These are phyloP conservation scores for Brachystomella parvula DNA, from an alignment of 1,140 invertebrate genomes.

Conservation along the genomic window DNA sequence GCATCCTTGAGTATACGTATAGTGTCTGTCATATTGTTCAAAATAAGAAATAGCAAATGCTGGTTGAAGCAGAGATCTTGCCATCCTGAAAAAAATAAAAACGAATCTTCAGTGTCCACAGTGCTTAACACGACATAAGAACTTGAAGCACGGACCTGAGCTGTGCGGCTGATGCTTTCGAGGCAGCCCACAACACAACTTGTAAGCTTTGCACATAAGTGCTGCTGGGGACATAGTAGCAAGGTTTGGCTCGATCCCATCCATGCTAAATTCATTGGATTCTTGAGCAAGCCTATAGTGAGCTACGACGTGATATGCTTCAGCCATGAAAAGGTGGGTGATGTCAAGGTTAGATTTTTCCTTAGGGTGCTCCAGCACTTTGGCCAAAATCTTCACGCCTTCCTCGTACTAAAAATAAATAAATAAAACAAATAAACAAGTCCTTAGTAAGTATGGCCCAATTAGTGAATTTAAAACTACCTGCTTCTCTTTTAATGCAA, in stretches of 20 bases:
- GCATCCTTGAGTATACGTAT: background rate
- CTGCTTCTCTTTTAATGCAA: background rate
- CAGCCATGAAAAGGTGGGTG: background rate
- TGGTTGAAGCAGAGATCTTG: slow-evolving; percentile 8
- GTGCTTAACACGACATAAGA: no score
- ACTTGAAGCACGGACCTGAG: background rate
- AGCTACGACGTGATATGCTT: background rate
- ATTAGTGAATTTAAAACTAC: background rate
- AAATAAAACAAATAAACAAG: background rate
- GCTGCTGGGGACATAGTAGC: background rate
- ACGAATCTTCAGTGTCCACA: no score
- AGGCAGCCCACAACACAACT: background rate
- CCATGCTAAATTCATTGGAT: background rate
- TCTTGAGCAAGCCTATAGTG: background rate
- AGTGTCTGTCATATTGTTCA: background rate
- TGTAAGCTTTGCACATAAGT: background rate
- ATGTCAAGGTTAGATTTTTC: background rate
- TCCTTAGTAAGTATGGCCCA: background rate
- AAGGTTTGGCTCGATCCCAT: background rate
- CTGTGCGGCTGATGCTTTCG: background rate
- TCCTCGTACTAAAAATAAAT: background rate
- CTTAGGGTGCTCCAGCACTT: background rate
- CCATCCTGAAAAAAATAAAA: background rate
- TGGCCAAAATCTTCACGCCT: background rate
- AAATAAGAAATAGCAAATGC: background rate